These are phyloP conservation scores for Miichthys miiuy DNA, from an alignment of 2,797 vertebrate species.

Conservation along the genomic window DNA sequence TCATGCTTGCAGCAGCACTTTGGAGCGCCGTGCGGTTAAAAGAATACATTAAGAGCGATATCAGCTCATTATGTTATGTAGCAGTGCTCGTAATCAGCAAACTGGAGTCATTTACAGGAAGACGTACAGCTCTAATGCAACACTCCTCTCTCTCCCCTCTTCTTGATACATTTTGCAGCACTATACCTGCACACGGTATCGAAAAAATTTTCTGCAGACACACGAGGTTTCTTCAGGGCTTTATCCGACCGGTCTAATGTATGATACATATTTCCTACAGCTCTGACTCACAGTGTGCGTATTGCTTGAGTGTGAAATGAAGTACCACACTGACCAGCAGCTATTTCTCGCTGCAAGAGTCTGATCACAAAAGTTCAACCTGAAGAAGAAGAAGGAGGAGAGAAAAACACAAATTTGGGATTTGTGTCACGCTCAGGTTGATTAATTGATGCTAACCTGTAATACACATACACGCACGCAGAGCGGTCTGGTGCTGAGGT, in stretches of 20 bases:
- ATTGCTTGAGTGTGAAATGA: conserved; percentile 62
- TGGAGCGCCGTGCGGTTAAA: conserved; percentile 15
- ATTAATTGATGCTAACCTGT: conserved; percentile 23
- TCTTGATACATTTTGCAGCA: conserved; percentile 14
- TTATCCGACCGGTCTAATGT: conserved; percentile 12
- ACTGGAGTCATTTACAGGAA: conserved; percentile 49
- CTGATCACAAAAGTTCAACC: conserved; percentile 26
- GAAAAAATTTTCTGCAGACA: conserved; percentile 32
- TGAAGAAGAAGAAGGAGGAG: conserved; percentile 4
- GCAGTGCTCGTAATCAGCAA: conserved; percentile 42
- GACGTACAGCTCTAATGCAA: conserved; percentile 50
- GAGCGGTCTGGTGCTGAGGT: conserved; percentile 24
- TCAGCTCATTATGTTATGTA: conserved; percentile 59
- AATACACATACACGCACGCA: background rate
- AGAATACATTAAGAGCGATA: conserved; percentile 57
- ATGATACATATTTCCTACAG: conserved; percentile 42
- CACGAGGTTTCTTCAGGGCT: conserved; percentile 13
- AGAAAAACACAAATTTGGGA: conserved; percentile 30
- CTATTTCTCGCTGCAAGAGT: conserved; percentile 37
- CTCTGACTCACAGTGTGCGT: conserved; percentile 55
- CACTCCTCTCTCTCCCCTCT: background rate
- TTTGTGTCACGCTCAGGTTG: conserved; percentile 2
- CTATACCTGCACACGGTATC: conserved; percentile 20
- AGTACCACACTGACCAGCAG: conserved; percentile 31
- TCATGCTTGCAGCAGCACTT: conserved; percentile 52